Conservation (phyloP, 1,140 invertebrate genomes). For the Drosophila pseudoobscura region DNA sequence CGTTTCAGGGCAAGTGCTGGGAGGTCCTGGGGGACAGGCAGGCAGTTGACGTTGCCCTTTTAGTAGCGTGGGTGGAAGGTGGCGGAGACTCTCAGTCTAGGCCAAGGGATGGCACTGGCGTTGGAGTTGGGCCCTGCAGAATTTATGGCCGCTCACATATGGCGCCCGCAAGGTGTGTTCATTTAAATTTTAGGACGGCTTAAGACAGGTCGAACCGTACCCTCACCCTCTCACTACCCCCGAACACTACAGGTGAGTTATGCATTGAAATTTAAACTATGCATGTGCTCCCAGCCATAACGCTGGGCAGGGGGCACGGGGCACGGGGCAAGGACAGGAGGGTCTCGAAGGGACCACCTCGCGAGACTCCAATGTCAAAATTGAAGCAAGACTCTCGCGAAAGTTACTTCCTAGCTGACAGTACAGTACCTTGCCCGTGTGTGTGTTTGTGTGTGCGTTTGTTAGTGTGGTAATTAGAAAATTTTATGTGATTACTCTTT, state of each 20-base stretch:
- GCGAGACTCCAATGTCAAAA: conserved; percentile 6
- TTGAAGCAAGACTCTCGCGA: conserved; percentile 31
- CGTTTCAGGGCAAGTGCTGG: not conserved
- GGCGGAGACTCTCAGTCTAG: not conserved
- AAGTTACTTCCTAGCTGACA: conserved; percentile 34
- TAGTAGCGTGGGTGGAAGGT: too few relatives aligned
- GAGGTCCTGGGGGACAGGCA: not conserved
- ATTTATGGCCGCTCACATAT: conserved; percentile 64
- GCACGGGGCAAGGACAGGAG: not conserved
- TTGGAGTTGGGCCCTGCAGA: conserved; percentile 40
- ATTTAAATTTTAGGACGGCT: conserved; percentile 70
- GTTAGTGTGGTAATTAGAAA: conserved; percentile 74
- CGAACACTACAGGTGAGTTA: conserved; percentile 46
- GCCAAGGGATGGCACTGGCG: conserved; percentile 3
- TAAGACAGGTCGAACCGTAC: conserved; percentile 40
- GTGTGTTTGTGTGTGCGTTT: conserved; percentile 28
- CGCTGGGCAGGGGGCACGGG: not conserved
- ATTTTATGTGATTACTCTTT: conserved; percentile 77
- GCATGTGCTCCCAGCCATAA: conserved; percentile 31
- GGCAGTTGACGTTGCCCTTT: not conserved
- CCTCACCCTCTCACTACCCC: too few relatives aligned
- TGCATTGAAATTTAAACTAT: conserved; percentile 68
- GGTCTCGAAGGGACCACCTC: not conserved
- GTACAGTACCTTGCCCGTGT: conserved; percentile 7
- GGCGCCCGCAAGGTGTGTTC: conserved; percentile 58